Percentiles rank a stretch among this genome's conserved stretches.
These are phyloP conservation scores for Synanthedon andrenaeformis DNA, from an alignment of 2,888 invertebrate genomes.

Conservation along the genomic window DNA sequence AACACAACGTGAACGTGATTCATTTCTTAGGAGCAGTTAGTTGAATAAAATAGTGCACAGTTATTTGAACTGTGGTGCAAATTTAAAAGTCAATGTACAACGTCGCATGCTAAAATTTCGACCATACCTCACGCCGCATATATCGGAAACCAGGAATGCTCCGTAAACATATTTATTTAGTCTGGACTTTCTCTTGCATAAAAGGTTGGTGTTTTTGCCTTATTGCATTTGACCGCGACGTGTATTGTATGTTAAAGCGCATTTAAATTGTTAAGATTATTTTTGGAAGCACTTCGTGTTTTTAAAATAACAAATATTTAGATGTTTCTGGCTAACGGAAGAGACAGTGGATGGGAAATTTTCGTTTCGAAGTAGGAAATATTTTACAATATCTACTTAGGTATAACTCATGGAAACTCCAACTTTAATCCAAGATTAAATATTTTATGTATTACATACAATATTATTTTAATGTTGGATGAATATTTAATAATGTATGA, in stretches of 20 bases:
- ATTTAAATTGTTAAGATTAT: conserved; percentile 15
- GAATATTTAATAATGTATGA: no score
- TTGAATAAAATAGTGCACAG: background rate
- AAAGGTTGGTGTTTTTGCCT: conserved; percentile 18
- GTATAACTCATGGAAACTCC: no score
- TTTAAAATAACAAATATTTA: no score
- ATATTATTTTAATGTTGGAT: no score
- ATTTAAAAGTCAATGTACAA: background rate
- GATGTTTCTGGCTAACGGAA: no score
- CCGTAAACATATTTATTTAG: conserved; percentile 22
- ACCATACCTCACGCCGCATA: background rate
- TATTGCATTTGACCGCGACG: conserved; percentile 7
- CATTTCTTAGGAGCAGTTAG: background rate
- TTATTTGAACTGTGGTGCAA: background rate
- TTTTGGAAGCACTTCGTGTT: no score
- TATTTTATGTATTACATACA: no score
- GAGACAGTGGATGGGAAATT: no score
- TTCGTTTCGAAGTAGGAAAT: no score
- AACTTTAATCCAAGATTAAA: no score
- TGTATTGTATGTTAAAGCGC: conserved; percentile 16
- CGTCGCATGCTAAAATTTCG: background rate
- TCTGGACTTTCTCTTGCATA: conserved; percentile 17
- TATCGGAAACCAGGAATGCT: conserved; percentile 12
- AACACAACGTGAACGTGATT: background rate
- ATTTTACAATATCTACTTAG: no score